These are phyloP conservation scores for Lepidurus couesii DNA, from an alignment of 1,140 invertebrate genomes.

Conservation along the genomic window DNA sequence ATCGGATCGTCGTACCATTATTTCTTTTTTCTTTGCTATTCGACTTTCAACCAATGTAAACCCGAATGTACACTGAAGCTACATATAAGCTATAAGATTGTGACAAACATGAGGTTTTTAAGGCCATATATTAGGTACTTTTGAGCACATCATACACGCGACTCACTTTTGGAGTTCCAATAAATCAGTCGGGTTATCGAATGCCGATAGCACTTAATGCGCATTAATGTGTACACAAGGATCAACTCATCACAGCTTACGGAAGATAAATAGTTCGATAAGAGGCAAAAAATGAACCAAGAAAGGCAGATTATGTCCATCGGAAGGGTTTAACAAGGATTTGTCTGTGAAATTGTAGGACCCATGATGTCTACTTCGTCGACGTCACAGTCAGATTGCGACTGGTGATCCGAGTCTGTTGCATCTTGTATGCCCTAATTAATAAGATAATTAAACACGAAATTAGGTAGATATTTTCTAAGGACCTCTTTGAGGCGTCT, in stretches of 20 bases:
- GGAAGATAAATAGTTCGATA: constrained; percentile 3
- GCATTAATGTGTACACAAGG: constrained; percentile 8
- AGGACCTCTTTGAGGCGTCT: constrained; percentile 44
- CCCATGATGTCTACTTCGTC: background rate
- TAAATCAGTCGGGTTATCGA: background rate
- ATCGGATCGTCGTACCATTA: too few relatives aligned
- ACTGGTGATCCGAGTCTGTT: background rate
- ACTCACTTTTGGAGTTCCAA: background rate
- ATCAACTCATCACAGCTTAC: constrained; percentile 18
- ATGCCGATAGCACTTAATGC: background rate
- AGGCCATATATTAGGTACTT: background rate
- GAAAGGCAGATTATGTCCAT: background rate
- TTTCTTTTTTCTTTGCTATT: too few relatives aligned
- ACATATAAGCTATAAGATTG: too few relatives aligned
- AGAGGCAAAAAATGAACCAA: background rate
- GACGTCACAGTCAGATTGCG: background rate
- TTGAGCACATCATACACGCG: background rate
- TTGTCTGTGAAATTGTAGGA: background rate
- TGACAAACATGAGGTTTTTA: too few relatives aligned
- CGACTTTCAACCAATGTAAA: too few relatives aligned
- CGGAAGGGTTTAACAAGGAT: constrained; percentile 2
- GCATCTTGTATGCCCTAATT: background rate
- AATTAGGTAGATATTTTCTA: too few relatives aligned
- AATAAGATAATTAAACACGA: background rate
- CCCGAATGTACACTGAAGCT: too few relatives aligned